Evolutionary conservation across 2,797 vertebrate species (phyloP).

Genomic region (Danionella dracula): DNA sequence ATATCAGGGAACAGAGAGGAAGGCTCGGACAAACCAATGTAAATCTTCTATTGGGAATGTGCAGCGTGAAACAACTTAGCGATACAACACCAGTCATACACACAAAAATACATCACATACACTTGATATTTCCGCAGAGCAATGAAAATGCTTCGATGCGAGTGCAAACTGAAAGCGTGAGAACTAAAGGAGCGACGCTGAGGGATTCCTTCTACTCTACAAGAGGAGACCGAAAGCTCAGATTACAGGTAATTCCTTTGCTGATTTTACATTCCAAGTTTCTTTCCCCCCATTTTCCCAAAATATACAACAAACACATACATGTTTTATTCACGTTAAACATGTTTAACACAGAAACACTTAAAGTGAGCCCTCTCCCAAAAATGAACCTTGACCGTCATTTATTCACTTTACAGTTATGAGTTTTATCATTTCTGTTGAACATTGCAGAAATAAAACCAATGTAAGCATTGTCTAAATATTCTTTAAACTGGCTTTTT

Average conservation of each 20-base stretch:
- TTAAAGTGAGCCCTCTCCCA: neutral
- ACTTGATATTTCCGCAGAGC: conserved; percentile 28
- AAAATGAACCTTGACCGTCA: no score
- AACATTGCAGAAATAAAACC: no score
- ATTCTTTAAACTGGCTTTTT: no score
- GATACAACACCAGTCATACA: conserved; percentile 46
- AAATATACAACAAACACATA: conserved; percentile 63
- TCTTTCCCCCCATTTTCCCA: conserved; percentile 53
- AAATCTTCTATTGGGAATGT: conserved; percentile 68
- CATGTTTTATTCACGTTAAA: conserved; percentile 59
- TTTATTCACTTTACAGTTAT: no score
- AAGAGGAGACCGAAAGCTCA: conserved; percentile 47
- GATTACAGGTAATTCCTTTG: conserved; percentile 53
- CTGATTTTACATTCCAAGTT: conserved; percentile 71
- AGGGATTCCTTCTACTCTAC: conserved; percentile 48
- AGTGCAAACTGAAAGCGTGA: conserved; percentile 59
- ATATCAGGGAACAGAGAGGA: neutral
- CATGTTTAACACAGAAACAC: conserved; percentile 46
- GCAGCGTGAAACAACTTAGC: conserved; percentile 54
- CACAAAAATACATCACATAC: conserved; percentile 50
- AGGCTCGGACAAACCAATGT: conserved; percentile 4
- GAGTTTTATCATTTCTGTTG: no score
- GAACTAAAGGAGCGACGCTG: conserved; percentile 63
- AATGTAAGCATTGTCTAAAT: no score
- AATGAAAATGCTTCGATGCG: conserved; percentile 49